phyloP scores from a whole-genome alignment of 2,888 invertebrate species.

The Clanis bilineata region DNA sequence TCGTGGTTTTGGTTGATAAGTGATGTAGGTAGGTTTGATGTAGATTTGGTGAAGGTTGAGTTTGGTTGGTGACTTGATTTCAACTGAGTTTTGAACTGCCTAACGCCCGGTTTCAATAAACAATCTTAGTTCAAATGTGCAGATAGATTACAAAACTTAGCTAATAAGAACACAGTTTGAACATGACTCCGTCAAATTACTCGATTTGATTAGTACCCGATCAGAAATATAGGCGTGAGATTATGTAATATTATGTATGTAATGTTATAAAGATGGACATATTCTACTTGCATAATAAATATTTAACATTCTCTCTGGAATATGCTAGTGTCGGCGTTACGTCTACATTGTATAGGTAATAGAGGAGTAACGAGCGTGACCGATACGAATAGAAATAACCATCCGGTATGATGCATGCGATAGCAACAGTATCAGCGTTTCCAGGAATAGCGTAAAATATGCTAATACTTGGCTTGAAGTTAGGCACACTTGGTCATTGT shows the following conservation, averaged over 20 bases:
- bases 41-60: neutral
- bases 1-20: neutral
- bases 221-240: neutral
- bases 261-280: no score
- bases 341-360: slow-evolving; percentile 5
- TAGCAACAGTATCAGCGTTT: neutral
- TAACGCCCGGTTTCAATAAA: no score
- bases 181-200: no score
- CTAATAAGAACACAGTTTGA: no score
- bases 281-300: neutral
- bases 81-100: no score
- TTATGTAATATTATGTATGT: no score
- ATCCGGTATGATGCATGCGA: neutral
- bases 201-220: no score
- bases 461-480: no score
- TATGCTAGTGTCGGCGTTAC: neutral
- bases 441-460: neutral
- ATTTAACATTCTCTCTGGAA: neutral
- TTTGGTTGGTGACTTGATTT: no score
- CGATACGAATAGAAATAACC: slow-evolving; percentile 3
- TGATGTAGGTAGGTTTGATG: neutral
- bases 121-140: no score
- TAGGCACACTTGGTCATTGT: no score
- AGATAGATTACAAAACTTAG: no score
- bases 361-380: neutral